phyloP scores from a whole-genome alignment of 2,113 vertebrate species.

The Microtus pennsylvanicus region DNA sequence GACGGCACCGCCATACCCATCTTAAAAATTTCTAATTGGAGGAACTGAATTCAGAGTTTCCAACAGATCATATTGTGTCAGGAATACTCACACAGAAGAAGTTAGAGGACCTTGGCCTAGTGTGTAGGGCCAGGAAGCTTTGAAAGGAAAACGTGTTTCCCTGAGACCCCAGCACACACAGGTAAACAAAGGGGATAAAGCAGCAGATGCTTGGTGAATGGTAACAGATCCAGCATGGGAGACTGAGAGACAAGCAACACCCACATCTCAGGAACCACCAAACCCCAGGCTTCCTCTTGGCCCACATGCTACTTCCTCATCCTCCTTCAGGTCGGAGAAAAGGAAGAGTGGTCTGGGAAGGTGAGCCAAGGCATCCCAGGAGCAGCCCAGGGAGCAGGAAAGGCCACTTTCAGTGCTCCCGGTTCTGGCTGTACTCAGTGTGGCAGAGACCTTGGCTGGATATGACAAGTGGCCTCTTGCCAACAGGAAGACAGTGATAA shows the following conservation, averaged over 20 bases:
- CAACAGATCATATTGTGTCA: background rate
- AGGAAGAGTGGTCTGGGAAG: background rate
- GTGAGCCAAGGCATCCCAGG: background rate
- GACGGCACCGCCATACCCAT: background rate
- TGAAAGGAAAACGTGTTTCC: background rate
- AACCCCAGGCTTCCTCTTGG: conserved; percentile 30
- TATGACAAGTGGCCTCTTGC: background rate
- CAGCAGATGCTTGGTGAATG: background rate
- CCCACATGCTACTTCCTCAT: background rate
- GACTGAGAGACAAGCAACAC: background rate
- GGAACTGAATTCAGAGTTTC: background rate
- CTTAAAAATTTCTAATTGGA: conserved; percentile 7
- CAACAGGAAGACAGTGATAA: background rate
- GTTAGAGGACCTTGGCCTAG: background rate
- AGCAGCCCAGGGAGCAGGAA: background rate
- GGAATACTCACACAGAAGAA: conserved; percentile 5
- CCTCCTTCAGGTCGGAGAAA: background rate
- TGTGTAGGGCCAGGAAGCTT: background rate
- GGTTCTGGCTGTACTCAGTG: background rate
- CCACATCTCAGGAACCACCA: background rate
- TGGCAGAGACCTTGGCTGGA: background rate
- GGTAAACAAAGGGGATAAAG: background rate
- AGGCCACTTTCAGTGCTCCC: background rate
- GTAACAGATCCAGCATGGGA: background rate
- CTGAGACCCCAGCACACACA: background rate